Conservation (phyloP, 2,797 vertebrate species). For the Gymnoscopelus braueri region DNA sequence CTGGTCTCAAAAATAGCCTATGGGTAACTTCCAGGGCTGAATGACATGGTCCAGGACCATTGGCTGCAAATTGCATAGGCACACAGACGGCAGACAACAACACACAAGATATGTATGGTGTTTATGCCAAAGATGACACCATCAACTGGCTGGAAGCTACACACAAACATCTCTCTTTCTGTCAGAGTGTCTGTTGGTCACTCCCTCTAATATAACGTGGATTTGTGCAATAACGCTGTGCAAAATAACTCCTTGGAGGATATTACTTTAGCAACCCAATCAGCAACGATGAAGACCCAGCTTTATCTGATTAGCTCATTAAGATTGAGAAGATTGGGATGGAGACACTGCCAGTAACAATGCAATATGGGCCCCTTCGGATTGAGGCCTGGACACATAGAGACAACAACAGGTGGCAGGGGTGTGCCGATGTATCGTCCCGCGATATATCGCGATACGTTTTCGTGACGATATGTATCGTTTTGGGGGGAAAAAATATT, state of each 20-base stretch:
- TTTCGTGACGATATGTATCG: too few species aligned
- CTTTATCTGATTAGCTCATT: slow-evolving; percentile 31
- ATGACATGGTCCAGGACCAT: slow-evolving; percentile 32
- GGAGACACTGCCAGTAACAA: too few species aligned
- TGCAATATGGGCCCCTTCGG: too few species aligned
- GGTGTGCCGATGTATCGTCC: too few species aligned
- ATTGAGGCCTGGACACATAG: too few species aligned
- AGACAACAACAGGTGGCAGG: too few species aligned
- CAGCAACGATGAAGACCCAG: slow-evolving; percentile 12
- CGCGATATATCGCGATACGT: too few species aligned
- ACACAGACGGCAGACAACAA: slow-evolving; percentile 17
- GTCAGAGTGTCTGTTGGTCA: not conserved
- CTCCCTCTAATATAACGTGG: not conserved
- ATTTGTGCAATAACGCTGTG: not conserved
- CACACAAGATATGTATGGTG: slow-evolving; percentile 10
- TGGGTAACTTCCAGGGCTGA: slow-evolving; percentile 26
- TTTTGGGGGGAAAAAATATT: too few species aligned
- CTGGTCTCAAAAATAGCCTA: slow-evolving; percentile 49
- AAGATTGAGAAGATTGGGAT: slow-evolving; percentile 8
- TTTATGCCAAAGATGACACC: slow-evolving; percentile 39
- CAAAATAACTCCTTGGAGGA: not conserved
- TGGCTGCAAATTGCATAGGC: slow-evolving; percentile 26
- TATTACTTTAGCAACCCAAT: slow-evolving; percentile 1
- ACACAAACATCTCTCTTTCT: slow-evolving; percentile 30
- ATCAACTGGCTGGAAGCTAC: slow-evolving; percentile 24